Base-by-base conservation (phyloP, 2,113 vertebrate species). In the Tringa solitaria region DNA sequence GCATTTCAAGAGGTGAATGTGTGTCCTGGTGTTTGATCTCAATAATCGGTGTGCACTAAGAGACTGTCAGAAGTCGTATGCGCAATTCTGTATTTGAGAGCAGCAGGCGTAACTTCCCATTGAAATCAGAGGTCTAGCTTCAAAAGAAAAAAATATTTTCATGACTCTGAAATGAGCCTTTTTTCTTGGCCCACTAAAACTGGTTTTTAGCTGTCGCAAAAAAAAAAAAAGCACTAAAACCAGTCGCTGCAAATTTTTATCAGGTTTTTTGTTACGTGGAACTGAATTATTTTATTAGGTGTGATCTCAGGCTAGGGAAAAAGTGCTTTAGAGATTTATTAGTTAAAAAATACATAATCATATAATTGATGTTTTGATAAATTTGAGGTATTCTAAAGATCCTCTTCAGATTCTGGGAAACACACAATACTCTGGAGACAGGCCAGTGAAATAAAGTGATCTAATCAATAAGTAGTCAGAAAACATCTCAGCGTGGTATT, bases 331-430 rank as follows among this genome's bases (percentile, higher is more conserved):
- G 82, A 88, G 28, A n/a, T 72, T 78, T 61, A 56, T 74, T 87
- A 78, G 14, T 46, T 64, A 64, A 87, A 90, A 92, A 56, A 80
- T 13, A 61, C 35, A 22, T 23, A 14, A 84, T 64, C 30, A 13
- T 33, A 72, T 59, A 3, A 30, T 6, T 75, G 51, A 75, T 51
- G 30, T 37, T 90, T 84, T 87, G 77, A 72, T 27, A 82, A 89
- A 95, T 48, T 45, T 87, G 63, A 84, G 14, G 35, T 94, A 82
- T 60, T 78, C 35, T 75, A 45, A 89, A 91, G 61, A 35, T 78
- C 51, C 21, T 60, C 21, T 51, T 84, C 35, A 69, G 65, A 64
- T 94, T 94, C 81, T 83, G 89, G 65, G 79, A 96, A 94, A 73
- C 12, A 46, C 45, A 81, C 51, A 87, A 5, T 53, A 26, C 21